A percentile compares a stretch with the other conserved stretches of the same genome.
phyloP scores from a whole-genome alignment of 1,140 invertebrate species.

The Drosophila parvula region DNA sequence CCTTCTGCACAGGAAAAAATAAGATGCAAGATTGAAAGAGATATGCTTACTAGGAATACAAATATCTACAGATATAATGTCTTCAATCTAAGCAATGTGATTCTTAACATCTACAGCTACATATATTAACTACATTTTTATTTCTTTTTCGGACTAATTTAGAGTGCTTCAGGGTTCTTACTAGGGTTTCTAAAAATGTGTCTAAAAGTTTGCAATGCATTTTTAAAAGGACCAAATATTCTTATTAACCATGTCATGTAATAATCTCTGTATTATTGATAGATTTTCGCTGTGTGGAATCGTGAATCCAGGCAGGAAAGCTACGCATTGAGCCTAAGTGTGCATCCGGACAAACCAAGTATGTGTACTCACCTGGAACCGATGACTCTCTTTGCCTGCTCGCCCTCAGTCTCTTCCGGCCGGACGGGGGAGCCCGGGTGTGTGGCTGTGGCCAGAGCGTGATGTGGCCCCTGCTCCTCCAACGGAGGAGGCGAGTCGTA shows the following conservation, averaged over 20 bases:
- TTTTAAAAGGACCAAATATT: too few relatives aligned
- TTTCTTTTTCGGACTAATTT: too few relatives aligned
- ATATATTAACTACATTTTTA: too few relatives aligned
- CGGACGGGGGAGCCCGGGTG: slow-evolving; percentile 5
- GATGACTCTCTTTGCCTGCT: slow-evolving; percentile 80
- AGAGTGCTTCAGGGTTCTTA: too few relatives aligned
- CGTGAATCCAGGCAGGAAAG: slow-evolving; percentile 5
- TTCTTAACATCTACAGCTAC: too few relatives aligned
- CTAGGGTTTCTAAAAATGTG: too few relatives aligned
- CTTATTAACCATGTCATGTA: too few relatives aligned
- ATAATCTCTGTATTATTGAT: too few relatives aligned
- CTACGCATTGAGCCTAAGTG: slow-evolving; percentile 31
- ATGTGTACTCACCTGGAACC: slow-evolving; percentile 81
- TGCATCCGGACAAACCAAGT: slow-evolving; percentile 35
- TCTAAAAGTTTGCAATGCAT: too few relatives aligned
- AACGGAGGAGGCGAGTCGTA: slow-evolving; percentile 67
- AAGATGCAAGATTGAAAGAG: not conserved
- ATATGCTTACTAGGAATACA: not conserved
- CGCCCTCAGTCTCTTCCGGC: slow-evolving; percentile 25
- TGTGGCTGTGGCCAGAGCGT: slow-evolving; percentile 1
- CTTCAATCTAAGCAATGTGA: too few relatives aligned
- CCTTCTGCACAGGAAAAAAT: slow-evolving; percentile 7
- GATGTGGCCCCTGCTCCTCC: slow-evolving; percentile 8
- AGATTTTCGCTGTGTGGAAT: not conserved
- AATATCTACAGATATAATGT: not conserved